A percentile compares a stretch with the other conserved stretches of the same genome.
Conservation (phyloP, 2,113 vertebrate species). For the Ceratotherium simum region DNA sequence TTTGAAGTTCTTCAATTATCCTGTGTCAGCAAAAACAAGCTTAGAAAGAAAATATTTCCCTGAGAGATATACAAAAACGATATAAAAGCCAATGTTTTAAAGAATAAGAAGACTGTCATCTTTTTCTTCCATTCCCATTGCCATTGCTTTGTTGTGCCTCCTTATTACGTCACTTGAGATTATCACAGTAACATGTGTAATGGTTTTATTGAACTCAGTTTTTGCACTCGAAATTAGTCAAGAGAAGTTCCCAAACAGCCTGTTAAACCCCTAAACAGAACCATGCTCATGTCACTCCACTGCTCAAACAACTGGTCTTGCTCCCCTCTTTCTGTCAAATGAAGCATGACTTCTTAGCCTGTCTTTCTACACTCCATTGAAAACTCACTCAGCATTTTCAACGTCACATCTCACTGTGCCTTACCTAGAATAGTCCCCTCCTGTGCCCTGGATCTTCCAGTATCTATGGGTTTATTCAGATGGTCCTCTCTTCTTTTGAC, state of each 20-base stretch:
- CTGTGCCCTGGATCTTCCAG: accelerated
- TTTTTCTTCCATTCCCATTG: neutral
- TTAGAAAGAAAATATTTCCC: neutral
- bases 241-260: neutral
- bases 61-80: neutral
- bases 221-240: neutral
- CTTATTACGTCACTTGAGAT: too few species aligned
- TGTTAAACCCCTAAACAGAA: neutral
- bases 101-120: accelerated
- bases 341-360: too few species aligned
- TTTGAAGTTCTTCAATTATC: neutral
- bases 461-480: neutral
- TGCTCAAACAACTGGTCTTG: neutral
- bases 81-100: neutral
- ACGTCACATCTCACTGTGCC: too few species aligned
- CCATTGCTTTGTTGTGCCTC: accelerated
- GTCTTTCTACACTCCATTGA: neutral
- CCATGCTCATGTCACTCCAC: neutral
- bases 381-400: neutral
- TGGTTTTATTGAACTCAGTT: neutral
- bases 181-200: neutral
- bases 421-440: neutral
- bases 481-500: neutral
- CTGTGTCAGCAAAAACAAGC: neutral
- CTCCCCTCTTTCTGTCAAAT: neutral